Evolutionary conservation across 2,113 vertebrate genomes (phyloP).

Genomic region (Gopherus evgoodei): DNA sequence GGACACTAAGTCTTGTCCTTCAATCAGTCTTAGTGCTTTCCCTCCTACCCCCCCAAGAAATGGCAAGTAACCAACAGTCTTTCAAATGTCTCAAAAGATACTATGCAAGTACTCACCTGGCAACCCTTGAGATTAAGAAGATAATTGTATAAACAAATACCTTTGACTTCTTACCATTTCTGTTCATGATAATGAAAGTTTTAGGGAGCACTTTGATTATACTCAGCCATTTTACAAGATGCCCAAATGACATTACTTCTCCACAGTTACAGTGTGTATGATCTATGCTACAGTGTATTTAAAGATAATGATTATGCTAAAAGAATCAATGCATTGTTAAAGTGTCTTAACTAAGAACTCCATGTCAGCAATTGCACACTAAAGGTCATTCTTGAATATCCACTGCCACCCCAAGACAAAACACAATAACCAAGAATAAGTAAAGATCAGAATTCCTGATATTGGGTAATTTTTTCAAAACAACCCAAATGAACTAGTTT

Average conservation of each 20-base stretch:
- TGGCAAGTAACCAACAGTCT: not conserved
- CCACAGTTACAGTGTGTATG: not conserved
- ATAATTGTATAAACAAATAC: not conserved
- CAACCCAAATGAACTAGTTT: not conserved
- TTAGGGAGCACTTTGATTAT: not conserved
- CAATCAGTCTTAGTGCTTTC: not conserved
- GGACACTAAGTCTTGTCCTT: not conserved
- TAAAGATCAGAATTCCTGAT: not conserved
- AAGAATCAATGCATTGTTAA: not conserved
- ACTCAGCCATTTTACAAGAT: slow-evolving; percentile 17
- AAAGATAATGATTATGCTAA: not conserved
- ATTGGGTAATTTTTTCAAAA: not conserved
- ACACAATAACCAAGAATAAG: not conserved
- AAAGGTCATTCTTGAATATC: not conserved
- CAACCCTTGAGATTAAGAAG: not conserved
- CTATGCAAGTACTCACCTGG: not conserved
- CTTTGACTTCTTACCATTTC: not conserved
- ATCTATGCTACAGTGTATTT: not conserved
- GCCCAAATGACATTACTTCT: not conserved
- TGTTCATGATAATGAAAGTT: not conserved
- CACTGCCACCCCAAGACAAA: not conserved
- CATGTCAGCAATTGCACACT: not conserved
- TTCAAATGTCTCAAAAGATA: not conserved
- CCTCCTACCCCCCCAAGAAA: not conserved
- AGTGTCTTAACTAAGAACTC: not conserved